These are phyloP conservation scores for Grammomys surdaster DNA, from an alignment of 2,113 vertebrate genomes.

Conservation along the genomic window DNA sequence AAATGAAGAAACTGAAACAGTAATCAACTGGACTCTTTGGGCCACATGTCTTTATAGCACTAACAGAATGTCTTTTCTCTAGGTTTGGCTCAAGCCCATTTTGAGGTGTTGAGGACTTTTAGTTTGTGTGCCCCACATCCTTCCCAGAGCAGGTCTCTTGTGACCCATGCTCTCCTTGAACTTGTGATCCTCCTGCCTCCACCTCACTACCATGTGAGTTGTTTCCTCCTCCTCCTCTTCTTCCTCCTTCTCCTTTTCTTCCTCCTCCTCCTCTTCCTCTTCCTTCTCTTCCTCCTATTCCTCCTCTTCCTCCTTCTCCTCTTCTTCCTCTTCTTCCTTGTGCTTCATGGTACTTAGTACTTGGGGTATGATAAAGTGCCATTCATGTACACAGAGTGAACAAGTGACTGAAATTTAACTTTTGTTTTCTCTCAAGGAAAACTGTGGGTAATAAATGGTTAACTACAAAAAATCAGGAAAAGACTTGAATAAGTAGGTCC, in stretches of 20 bases:
- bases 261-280: not conserved
- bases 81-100: constrained; percentile 34
- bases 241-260: not conserved
- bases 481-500: not conserved
- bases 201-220: not conserved
- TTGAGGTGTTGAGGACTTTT: constrained; percentile 27
- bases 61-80: constrained; percentile 26
- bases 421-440: not conserved
- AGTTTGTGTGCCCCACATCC: not conserved
- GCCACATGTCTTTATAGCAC: not conserved
- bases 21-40: not conserved
- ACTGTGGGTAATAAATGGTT: not conserved
- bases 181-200: not conserved
- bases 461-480: constrained; percentile 37
- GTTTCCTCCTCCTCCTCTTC: not conserved
- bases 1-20: constrained; percentile 7
- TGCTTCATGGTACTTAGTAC: not conserved
- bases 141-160: not conserved
- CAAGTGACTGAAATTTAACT: constrained; percentile 19
- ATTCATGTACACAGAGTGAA: constrained; percentile 21
- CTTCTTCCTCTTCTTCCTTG: not conserved
- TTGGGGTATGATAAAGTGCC: not conserved
- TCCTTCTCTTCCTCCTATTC: too few species aligned
- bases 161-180: not conserved
- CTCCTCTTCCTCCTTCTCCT: too few species aligned